A percentile compares a stretch with the other conserved stretches of the same genome.
phyloP scores from a whole-genome alignment of 1,140 invertebrate species.

The Penaeus chinensis region DNA sequence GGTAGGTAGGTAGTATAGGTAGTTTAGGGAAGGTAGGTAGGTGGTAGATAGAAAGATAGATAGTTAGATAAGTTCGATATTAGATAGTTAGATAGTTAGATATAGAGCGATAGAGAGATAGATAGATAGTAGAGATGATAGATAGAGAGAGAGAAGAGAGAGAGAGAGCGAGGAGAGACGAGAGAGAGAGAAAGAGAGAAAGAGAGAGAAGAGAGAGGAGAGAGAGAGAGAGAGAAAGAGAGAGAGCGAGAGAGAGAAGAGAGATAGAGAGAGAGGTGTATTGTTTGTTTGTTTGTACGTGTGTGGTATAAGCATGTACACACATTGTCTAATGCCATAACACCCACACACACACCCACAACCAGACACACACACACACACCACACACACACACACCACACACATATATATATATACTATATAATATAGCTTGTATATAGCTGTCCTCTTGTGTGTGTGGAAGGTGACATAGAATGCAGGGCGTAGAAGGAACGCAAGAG shows the following conservation, averaged over 20 bases:
- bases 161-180: background rate
- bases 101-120: background rate
- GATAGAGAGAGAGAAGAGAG: background rate
- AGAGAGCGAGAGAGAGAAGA: too few relatives aligned
- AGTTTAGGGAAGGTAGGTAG: background rate
- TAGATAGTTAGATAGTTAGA: too few relatives aligned
- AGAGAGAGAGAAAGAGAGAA: background rate
- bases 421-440: too few relatives aligned
- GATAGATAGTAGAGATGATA: background rate
- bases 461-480: too few relatives aligned
- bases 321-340: background rate
- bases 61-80: background rate
- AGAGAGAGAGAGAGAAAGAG: too few relatives aligned
- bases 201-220: too few relatives aligned
- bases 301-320: background rate
- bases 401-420: too few relatives aligned
- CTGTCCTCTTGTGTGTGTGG: too few relatives aligned
- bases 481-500: too few relatives aligned
- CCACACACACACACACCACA: too few relatives aligned
- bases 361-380: background rate
- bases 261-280: too few relatives aligned
- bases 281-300: background rate
- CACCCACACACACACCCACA: conserved; percentile 1
- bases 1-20: background rate
- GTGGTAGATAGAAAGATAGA: background rate